A percentile compares a stretch with the other conserved stretches of the same genome.
Conservation (phyloP, 2,797 vertebrate genomes). For the Sebastes hopkinsi region DNA sequence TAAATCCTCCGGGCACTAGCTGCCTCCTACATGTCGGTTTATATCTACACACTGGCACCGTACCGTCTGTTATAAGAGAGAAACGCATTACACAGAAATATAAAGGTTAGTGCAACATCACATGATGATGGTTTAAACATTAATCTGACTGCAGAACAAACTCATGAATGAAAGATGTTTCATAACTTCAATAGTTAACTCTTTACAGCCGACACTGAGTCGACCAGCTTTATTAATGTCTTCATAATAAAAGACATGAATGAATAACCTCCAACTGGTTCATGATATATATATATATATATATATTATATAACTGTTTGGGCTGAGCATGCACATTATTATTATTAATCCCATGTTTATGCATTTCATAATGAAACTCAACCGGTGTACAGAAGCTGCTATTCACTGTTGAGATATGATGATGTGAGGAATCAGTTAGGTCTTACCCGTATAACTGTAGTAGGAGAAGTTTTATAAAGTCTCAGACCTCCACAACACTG, state of each 20-base stretch:
- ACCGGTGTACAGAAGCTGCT: neutral
- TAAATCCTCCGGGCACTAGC: conserved; percentile 12
- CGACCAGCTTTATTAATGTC: too few species aligned
- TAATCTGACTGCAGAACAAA: neutral
- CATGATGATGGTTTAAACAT: neutral
- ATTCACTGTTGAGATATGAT: conserved; percentile 26
- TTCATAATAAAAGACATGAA: neutral
- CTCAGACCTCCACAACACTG: conserved; percentile 84
- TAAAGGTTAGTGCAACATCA: conserved; percentile 17
- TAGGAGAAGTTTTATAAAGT: conserved; percentile 83
- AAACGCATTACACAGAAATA: neutral
- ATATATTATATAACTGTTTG: neutral
- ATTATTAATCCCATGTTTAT: neutral
- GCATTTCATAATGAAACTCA: neutral
- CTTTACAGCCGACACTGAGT: neutral
- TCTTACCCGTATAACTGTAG: conserved; percentile 85
- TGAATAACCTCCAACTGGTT: neutral
- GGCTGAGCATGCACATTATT: conserved; percentile 50
- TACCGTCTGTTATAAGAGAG: neutral
- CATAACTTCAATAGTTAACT: neutral
- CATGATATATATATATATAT: neutral
- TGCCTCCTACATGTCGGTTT: conserved; percentile 52
- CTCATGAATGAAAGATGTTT: neutral
- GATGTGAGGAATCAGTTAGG: conserved; percentile 83
- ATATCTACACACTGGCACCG: neutral